These are phyloP conservation scores for Drosophila ustulata DNA, from an alignment of 2,888 invertebrate species.

Conservation along the genomic window DNA sequence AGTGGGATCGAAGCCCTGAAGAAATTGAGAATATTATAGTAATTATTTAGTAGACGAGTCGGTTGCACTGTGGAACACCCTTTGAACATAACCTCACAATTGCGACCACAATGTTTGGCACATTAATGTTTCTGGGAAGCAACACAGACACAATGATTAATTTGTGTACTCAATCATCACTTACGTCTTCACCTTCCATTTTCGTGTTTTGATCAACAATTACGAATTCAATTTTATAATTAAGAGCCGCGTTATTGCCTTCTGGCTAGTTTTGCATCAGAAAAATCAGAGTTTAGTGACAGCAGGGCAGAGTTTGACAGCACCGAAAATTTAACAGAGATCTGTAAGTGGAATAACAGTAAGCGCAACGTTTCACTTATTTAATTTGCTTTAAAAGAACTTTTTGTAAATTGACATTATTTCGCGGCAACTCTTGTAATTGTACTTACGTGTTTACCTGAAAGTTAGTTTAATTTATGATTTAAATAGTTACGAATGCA, in stretches of 20 bases:
- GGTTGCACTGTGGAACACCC: conserved; percentile 29
- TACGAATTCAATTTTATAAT: conserved; percentile 13
- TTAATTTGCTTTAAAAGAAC: background rate
- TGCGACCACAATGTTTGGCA: conserved; percentile 23
- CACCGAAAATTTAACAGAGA: conserved; percentile 1
- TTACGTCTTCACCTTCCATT: conserved; percentile 72
- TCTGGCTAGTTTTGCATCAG: conserved; percentile 65
- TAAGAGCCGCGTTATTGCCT: conserved; percentile 16
- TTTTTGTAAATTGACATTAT: background rate
- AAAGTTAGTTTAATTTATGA: background rate
- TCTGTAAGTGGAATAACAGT: conserved; percentile 6
- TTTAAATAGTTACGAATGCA: background rate
- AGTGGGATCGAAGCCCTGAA: conserved; percentile 93
- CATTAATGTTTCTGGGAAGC: conserved; percentile 10
- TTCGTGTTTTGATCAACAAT: conserved; percentile 24
- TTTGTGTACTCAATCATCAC: conserved; percentile 18
- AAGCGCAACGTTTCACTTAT: background rate
- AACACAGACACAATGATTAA: background rate
- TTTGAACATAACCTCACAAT: conserved; percentile 55
- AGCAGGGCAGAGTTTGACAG: conserved; percentile 52
- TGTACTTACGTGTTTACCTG: background rate
- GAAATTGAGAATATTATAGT: conserved; percentile 12
- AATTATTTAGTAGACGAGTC: conserved; percentile 9
- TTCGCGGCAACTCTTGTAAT: background rate
- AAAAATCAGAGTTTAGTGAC: conserved; percentile 51